These are phyloP conservation scores for Selenia dentaria DNA, from an alignment of 2,888 invertebrate genomes.

Conservation along the genomic window DNA sequence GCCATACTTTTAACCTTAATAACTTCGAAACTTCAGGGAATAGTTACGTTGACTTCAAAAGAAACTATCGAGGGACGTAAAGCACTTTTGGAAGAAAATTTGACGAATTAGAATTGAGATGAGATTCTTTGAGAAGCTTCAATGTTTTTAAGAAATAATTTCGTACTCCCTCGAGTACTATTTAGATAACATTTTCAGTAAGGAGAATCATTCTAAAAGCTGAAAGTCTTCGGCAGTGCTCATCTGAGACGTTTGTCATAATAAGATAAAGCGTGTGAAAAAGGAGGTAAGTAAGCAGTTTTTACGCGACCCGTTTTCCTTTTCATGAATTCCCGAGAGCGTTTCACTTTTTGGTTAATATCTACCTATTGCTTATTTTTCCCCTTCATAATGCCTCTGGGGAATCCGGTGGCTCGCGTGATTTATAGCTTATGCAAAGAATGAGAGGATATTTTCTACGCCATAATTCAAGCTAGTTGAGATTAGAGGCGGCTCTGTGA, in stretches of 20 bases:
- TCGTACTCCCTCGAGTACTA: constrained; percentile 8
- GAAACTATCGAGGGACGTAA: constrained; percentile 37
- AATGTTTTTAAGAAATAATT: constrained; percentile 9
- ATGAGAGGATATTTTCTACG: constrained; percentile 78
- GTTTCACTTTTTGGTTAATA: constrained; percentile 66
- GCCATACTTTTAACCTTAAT: constrained; percentile 53
- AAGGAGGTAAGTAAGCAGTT: constrained; percentile 8
- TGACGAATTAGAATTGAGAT: constrained; percentile 37
- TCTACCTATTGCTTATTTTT: constrained; percentile 74
- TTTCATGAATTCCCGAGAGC: constrained; percentile 39
- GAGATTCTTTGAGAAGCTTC: constrained; percentile 11
- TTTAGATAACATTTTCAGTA: constrained; percentile 10
- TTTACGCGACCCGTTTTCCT: constrained; percentile 34
- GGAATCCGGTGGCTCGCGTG: constrained; percentile 71
- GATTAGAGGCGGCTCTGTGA: constrained; percentile 67
- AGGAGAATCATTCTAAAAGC: constrained; percentile 4
- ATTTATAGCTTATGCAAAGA: constrained; percentile 81
- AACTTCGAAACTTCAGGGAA: constrained; percentile 48
- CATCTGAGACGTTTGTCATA: constrained; percentile 16
- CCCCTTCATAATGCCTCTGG: constrained; percentile 66
- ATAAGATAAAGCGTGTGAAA: constrained; percentile 17
- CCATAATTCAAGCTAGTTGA: constrained; percentile 79
- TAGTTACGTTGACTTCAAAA: constrained; percentile 35
- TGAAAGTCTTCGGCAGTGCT: background rate
- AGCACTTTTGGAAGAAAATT: constrained; percentile 32